These are phyloP conservation scores for Procambarus virginalis DNA, from an alignment of 1,140 invertebrate genomes.

Conservation along the genomic window DNA sequence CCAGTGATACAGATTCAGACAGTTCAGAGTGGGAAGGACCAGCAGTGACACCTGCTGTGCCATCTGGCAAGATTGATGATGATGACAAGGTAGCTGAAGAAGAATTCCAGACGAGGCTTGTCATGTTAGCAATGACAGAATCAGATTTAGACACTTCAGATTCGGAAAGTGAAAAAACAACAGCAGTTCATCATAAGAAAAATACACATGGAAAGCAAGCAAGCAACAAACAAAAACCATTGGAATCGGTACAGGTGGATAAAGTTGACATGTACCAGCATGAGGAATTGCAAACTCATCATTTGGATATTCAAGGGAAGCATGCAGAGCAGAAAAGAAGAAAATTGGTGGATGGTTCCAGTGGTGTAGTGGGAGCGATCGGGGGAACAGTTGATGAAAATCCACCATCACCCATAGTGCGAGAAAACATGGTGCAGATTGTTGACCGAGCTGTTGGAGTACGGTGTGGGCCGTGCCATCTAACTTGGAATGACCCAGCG, in stretches of 20 bases:
- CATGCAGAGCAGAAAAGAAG: slow-evolving; percentile 43
- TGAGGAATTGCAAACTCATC: slow-evolving; percentile 23
- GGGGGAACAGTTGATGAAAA: slow-evolving; percentile 45
- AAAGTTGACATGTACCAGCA: neutral
- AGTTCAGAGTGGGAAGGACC: slow-evolving; percentile 19
- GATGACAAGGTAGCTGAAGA: slow-evolving; percentile 60
- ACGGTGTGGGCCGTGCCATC: slow-evolving; percentile 62
- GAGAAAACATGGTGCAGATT: slow-evolving; percentile 56
- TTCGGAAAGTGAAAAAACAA: slow-evolving; percentile 21
- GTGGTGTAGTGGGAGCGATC: slow-evolving; percentile 59
- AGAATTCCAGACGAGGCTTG: slow-evolving; percentile 54
- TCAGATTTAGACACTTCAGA: slow-evolving; percentile 60
- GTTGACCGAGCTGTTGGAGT: slow-evolving; percentile 61
- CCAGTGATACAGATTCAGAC: slow-evolving; percentile 51
- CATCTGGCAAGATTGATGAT: slow-evolving; percentile 16
- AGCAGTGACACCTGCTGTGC: neutral
- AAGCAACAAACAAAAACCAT: slow-evolving; percentile 13
- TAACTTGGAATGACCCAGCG: slow-evolving; percentile 53
- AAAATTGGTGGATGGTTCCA: slow-evolving; percentile 37
- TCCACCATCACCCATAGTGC: slow-evolving; percentile 43
- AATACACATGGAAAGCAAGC: slow-evolving; percentile 27
- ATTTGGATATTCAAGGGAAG: slow-evolving; percentile 20
- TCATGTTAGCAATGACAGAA: slow-evolving; percentile 61
- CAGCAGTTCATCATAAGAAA: slow-evolving; percentile 5
- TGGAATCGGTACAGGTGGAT: neutral